These are phyloP conservation scores for Agelastica alni DNA, from an alignment of 2,888 invertebrate genomes.

Conservation along the genomic window DNA sequence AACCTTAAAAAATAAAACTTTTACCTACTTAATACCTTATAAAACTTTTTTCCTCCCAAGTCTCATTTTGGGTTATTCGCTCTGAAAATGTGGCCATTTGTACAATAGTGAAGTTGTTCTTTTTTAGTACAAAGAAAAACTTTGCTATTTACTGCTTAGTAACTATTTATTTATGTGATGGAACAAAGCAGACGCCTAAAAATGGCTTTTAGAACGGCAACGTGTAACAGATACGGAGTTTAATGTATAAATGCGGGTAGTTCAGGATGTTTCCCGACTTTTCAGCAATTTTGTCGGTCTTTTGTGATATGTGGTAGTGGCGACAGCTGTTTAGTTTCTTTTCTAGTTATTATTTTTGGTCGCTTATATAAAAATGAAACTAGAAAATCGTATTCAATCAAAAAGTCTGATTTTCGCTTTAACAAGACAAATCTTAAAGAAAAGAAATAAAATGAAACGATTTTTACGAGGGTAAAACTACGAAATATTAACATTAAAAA, in stretches of 20 bases:
- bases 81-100: constrained; percentile 31
- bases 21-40: too few relatives aligned
- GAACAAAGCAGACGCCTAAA: constrained; percentile 28
- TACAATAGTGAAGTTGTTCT: constrained; percentile 37
- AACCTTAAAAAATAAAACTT: too few relatives aligned
- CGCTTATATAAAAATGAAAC: constrained; percentile 2
- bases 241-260: constrained; percentile 25
- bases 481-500: too few relatives aligned
- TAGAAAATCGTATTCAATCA: too few relatives aligned
- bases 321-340: constrained; percentile 2
- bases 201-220: constrained; percentile 24
- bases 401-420: too few relatives aligned
- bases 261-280: background rate
- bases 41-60: constrained; percentile 6
- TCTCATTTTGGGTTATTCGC: constrained; percentile 19
- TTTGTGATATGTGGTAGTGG: background rate
- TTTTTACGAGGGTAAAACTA: too few relatives aligned
- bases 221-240: constrained; percentile 22
- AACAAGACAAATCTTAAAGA: too few relatives aligned
- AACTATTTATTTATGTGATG: constrained; percentile 39
- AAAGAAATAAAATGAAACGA: too few relatives aligned
- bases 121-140: constrained; percentile 35
- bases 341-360: constrained; percentile 1
- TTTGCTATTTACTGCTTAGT: constrained; percentile 43
- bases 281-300: constrained; percentile 1